Base-by-base conservation (phyloP, 2,113 vertebrate species). In the Romanogobio albipinnatus region DNA sequence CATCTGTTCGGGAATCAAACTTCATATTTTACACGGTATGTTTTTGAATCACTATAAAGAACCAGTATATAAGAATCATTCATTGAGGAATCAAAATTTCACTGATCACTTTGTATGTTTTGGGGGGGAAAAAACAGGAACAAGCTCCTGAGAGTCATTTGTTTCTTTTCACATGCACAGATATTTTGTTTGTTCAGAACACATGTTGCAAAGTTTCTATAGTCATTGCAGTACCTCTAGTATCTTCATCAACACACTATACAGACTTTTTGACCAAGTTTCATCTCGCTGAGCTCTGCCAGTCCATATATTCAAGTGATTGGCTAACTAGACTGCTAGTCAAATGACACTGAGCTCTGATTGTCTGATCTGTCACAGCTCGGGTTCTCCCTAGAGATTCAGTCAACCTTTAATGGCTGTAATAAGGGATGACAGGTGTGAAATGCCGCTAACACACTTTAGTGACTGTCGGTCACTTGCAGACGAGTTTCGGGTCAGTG, bases 371-470 rank as follows among this genome's bases (percentile, higher is more conserved):
- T 39, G 47, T 3, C 11, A 26, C 33, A 1, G 66, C 45, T 45
- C n/a, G 9, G 22, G 68, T 53, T 86, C 45, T 51, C 47, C 13
- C 10, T 9, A 64, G 86, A 4, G 22, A 10, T 70, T 68, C 64
- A 61, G 39, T 82, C 80, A 71, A 71, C 58, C 58, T 56, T 58
- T 86, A 81, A 62, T 71, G 8, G 68, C 75, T 79, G 24, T 78
- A 56, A 87, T 86, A 62, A 59, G 62, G 74, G 73, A 36, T 86
- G 76, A 86, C 85, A 82, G 85, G 82, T 84, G 85, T 86, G 82
- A 81, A 88, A 84, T 81, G 43, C 51, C 58, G 70, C 79, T 73
- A 56, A 85, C 51, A 73, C 64, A 82, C 79, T 9, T 78, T 80
- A 73, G 77, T 56, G 62, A 15, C 83, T 77, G 78, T 70, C 22